Percentiles rank a stretch among this genome's conserved stretches.
These are phyloP conservation scores for Anoura caudifer DNA, from an alignment of 2,113 vertebrate species.

Conservation along the genomic window DNA sequence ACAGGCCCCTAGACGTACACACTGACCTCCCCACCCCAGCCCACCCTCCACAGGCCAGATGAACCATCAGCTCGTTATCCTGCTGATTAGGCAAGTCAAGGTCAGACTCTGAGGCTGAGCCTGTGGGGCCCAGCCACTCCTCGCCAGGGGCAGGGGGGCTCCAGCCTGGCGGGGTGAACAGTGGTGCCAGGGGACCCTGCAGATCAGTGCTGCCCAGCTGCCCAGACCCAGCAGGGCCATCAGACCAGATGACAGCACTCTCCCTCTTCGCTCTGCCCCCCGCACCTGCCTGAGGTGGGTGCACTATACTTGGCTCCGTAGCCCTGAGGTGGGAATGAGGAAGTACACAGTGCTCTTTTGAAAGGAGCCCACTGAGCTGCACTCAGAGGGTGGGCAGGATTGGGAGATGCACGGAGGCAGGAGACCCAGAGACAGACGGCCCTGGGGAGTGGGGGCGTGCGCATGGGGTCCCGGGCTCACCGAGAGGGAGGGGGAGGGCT, in stretches of 20 bases:
- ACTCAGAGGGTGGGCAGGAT: neutral
- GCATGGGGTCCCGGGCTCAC: neutral
- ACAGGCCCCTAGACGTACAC: too few species aligned
- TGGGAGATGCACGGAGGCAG: neutral
- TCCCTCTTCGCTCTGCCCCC: neutral
- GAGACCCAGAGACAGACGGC: neutral
- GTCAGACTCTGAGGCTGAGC: neutral
- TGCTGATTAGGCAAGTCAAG: neutral
- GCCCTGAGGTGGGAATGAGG: neutral
- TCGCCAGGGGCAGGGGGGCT: too few species aligned
- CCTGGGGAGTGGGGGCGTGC: rapidly evolving
- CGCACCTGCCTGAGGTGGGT: rapidly evolving
- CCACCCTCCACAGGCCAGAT: neutral
- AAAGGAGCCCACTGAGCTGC: neutral
- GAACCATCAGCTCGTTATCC: neutral
- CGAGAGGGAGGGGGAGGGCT: neutral
- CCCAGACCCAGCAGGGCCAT: neutral
- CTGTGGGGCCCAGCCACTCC: neutral
- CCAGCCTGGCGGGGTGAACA: neutral
- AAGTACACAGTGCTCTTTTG: neutral
- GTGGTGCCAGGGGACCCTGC: neutral
- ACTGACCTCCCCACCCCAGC: neutral
- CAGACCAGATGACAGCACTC: neutral
- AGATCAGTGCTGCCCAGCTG: rapidly evolving
- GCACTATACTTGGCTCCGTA: neutral